phyloP scores from a whole-genome alignment of 2,888 invertebrate genomes.

The Julus scandinavius region DNA sequence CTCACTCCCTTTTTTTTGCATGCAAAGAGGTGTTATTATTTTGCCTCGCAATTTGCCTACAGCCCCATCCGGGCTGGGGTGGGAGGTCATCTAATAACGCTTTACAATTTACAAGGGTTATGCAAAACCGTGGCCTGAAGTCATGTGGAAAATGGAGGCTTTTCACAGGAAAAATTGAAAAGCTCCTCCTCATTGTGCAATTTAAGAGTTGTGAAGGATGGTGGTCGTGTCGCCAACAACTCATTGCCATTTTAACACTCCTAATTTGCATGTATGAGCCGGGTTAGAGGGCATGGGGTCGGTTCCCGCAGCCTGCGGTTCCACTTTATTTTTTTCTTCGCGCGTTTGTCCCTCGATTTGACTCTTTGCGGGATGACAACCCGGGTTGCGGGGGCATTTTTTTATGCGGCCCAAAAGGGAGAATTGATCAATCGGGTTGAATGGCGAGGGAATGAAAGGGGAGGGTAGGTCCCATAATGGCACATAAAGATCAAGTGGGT shows the following conservation, averaged over 20 bases:
- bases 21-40: conserved; percentile 4
- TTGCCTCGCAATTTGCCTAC: neutral
- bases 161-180: conserved; percentile 3
- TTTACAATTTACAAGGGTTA: conserved; percentile 37
- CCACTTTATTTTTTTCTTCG: neutral
- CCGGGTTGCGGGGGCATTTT: neutral
- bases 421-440: conserved; percentile 43
- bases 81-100: conserved; percentile 18
- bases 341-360: neutral
- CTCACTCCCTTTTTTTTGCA: neutral
- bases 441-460: conserved; percentile 23
- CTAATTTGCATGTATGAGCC: conserved; percentile 47
- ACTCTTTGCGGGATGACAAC: conserved; percentile 12
- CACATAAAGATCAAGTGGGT: conserved; percentile 45
- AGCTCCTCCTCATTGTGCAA: conserved; percentile 45
- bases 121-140: conserved; percentile 48
- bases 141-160: conserved; percentile 46
- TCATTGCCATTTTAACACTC: conserved; percentile 47
- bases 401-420: conserved; percentile 47
- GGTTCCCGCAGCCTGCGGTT: neutral
- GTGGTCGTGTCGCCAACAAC: conserved; percentile 47
- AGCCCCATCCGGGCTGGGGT: conserved; percentile 19
- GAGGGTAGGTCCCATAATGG: conserved; percentile 4
- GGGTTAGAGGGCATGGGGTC: conserved; percentile 12
- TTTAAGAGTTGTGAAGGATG: conserved; percentile 33